Percentiles rank a stretch among this genome's conserved stretches.
Conservation (phyloP, 2,888 invertebrate species). For the Lysandra coridon region DNA sequence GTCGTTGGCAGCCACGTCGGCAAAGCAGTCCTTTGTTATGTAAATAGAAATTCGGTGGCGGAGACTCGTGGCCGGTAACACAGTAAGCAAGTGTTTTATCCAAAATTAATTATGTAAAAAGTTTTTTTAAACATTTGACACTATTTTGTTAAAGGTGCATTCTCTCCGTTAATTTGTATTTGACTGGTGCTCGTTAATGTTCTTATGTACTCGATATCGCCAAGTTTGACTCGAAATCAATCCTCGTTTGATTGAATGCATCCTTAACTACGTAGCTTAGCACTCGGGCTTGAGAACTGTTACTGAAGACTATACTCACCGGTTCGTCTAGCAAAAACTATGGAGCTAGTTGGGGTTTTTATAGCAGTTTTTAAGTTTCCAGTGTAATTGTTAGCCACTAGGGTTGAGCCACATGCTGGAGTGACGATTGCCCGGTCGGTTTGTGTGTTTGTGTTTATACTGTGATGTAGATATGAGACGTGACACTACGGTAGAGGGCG, state of each 20-base stretch:
- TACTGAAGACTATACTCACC: not conserved
- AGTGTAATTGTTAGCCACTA: conserved; percentile 22
- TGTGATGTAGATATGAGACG: conserved; percentile 25
- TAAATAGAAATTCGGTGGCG: not conserved
- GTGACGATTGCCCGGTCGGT: conserved; percentile 23
- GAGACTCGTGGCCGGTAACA: conserved; percentile 6
- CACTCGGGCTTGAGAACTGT: not conserved
- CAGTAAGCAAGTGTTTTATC: conserved; percentile 12
- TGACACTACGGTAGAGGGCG: conserved; percentile 29
- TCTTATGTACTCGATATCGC: not conserved
- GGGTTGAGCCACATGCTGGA: conserved; percentile 25
- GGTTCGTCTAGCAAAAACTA: not conserved
- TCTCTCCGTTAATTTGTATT: not conserved
- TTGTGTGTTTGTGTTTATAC: conserved; percentile 26
- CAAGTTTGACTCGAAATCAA: conserved; percentile 3
- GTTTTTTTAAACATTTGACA: not conserved
- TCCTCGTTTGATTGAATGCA: conserved; percentile 12
- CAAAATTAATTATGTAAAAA: not conserved
- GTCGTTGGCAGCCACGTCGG: not conserved
- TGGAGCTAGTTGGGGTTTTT: not conserved
- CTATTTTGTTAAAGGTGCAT: conserved; percentile 17
- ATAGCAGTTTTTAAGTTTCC: not conserved
- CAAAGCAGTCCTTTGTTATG: not conserved
- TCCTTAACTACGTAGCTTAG: not conserved
- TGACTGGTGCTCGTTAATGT: not conserved